phyloP scores from a whole-genome alignment of 2,113 vertebrate genomes.

The Verasper variegatus region DNA sequence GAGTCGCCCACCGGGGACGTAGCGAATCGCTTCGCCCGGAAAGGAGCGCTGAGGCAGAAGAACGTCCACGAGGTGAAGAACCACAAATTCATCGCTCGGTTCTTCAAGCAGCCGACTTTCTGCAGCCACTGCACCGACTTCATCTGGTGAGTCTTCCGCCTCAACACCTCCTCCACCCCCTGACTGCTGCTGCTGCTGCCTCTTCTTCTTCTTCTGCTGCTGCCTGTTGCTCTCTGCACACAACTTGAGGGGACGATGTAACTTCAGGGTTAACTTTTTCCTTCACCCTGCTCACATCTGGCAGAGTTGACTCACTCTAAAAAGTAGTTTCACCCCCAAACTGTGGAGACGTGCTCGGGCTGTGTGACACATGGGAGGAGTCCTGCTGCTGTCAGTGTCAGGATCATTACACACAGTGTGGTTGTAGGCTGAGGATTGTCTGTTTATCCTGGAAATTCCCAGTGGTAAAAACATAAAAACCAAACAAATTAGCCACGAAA shows the following conservation, averaged over 20 bases:
- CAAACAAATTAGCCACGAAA: not conserved
- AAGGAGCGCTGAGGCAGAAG: conserved; percentile 90
- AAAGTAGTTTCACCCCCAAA: not conserved
- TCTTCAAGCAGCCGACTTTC: conserved; percentile 93
- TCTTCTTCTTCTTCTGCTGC: conserved; percentile 19
- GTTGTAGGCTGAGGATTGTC: not conserved
- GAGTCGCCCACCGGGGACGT: conserved; percentile 87
- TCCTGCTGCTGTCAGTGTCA: not conserved
- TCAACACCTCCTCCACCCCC: conserved; percentile 22
- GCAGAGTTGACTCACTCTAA: not conserved
- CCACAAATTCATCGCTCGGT: conserved; percentile 89
- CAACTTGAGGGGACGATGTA: conserved; percentile 53
- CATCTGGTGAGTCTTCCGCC: conserved; percentile 84
- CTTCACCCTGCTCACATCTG: not conserved
- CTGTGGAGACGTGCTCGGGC: not conserved
- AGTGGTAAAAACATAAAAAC: too few relatives aligned
- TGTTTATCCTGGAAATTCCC: too few relatives aligned
- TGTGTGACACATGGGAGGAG: not conserved
- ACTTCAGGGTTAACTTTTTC: conserved; percentile 39
- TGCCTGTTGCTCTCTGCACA: conserved; percentile 68
- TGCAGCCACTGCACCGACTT: conserved; percentile 91
- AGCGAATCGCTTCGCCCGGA: conserved; percentile 89
- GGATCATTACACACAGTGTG: too few relatives aligned
- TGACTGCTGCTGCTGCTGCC: conserved; percentile 29
- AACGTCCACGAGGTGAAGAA: conserved; percentile 90